Evolutionary conservation across 2,797 vertebrate species (phyloP), one percentile per base, ranked within the genome.

Genomic region (Diplodus puntazzo): DNA sequence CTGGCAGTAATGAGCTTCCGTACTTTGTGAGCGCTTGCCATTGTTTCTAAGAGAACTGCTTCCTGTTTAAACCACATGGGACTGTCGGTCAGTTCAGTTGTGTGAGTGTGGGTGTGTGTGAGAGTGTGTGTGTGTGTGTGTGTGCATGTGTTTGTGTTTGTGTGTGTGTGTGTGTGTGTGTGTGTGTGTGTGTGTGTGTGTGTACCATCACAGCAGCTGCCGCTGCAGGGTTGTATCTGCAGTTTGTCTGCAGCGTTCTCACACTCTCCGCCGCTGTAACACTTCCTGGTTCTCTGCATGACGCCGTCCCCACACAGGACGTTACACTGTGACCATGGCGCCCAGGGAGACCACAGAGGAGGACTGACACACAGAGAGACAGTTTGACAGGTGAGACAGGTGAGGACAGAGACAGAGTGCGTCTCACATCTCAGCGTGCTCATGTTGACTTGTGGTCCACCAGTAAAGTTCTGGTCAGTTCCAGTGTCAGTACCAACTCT

Each of bases 191-290:
- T 79, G 59, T 60, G 18, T 73, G 48, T 23, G 53, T 21, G 17
- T 17, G 17, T 88, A 92, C 89, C 80, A 0, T 73, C 1, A n/a
- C 89, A 93, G 88, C 92, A 93, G 80, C 3, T 74, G n/a, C 84
- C 75, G 0, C 0, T 82, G 66, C 92, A 93, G 1, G 82, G 60
- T 1, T 61, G 54, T 0, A 39, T 73, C 74, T 92, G 7, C 42
- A 88, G 69, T 0, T 6, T 49, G 0, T 69, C 14, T 0, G 0
- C 0, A 0, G 12, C 0, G 0, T 71, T 43, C 0, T 64, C 6
- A 21, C 89, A 92, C 0, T 77, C 8, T 20, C 72, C 77, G 4
- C 78, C 10, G 0, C 90, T 83, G 1, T 61, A 87, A 49, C 90
- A 92, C 27, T 1, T 76, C 76, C 88, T 80, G 8, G 12, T 79